Conservation (phyloP, 2,797 vertebrate species). For the Psittacula echo region DNA sequence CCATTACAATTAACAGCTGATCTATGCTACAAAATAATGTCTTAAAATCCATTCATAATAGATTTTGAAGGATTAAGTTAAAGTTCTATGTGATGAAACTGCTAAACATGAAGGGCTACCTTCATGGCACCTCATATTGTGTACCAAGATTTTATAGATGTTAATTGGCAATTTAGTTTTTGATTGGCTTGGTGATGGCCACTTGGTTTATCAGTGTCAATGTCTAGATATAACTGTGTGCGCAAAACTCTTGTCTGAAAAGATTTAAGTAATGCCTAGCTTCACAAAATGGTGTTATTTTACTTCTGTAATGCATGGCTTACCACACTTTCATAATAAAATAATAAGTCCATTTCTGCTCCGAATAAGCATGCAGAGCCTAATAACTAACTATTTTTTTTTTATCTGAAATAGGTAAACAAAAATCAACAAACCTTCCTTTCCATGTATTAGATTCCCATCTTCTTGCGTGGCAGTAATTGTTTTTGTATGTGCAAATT, state of each 20-base stretch:
- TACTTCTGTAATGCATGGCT: background rate
- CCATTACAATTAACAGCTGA: background rate
- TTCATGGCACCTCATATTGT: fast-evolving
- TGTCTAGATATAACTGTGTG: background rate
- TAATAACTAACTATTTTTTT: background rate
- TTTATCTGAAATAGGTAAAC: background rate
- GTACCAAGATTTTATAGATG: background rate
- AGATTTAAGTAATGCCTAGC: background rate
- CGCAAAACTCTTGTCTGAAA: background rate
- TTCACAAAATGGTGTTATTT: background rate
- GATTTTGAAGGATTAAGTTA: background rate
- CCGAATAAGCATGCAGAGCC: background rate
- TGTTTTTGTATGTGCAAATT: background rate
- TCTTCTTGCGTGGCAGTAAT: background rate
- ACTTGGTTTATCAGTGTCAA: background rate
- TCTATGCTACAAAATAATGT: background rate
- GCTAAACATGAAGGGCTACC: background rate
- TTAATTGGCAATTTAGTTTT: background rate
- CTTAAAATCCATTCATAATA: background rate
- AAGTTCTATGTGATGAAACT: background rate
- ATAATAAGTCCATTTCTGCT: background rate
- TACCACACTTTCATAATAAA: background rate
- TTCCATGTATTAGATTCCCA: background rate
- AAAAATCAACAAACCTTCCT: background rate
- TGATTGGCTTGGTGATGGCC: background rate